These are phyloP conservation scores for Enteromius radiatus DNA, from an alignment of 2,797 vertebrate genomes.

Conservation along the genomic window DNA sequence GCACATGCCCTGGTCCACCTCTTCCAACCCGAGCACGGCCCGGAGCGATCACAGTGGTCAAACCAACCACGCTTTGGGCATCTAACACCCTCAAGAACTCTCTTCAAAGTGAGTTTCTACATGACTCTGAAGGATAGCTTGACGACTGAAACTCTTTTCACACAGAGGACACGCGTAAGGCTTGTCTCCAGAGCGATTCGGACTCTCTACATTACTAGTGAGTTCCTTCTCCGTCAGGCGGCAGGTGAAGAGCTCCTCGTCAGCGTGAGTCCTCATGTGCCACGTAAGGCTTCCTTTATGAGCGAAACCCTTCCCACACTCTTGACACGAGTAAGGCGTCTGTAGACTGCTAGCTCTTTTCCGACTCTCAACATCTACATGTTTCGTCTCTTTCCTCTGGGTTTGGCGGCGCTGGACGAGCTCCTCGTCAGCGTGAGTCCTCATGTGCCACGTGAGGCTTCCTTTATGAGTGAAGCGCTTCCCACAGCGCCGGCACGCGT, in stretches of 20 bases:
- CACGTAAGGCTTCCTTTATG: neutral
- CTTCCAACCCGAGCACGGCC: no score
- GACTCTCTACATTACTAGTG: neutral
- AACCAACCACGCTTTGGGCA: no score
- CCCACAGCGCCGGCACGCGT: neutral
- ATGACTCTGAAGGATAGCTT: neutral
- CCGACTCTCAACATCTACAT: neutral
- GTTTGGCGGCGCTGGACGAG: neutral
- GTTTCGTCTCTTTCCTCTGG: neutral
- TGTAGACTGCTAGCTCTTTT: neutral
- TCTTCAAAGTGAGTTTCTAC: conserved; percentile 5
- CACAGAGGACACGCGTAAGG: neutral
- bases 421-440: neutral
- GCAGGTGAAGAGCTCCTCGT: neutral
- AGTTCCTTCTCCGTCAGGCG: neutral
- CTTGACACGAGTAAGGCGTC: neutral
- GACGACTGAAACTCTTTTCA: conserved; percentile 9
- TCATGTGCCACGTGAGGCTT: neutral
- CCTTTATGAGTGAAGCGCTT: neutral
- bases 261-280: neutral
- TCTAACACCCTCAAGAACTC: neutral
- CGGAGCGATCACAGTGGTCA: no score
- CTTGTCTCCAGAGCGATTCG: neutral
- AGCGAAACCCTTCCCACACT: neutral
- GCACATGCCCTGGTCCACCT: no score